phyloP scores from a whole-genome alignment of 2,113 vertebrate genomes.

The Nannobrachium achirus region DNA sequence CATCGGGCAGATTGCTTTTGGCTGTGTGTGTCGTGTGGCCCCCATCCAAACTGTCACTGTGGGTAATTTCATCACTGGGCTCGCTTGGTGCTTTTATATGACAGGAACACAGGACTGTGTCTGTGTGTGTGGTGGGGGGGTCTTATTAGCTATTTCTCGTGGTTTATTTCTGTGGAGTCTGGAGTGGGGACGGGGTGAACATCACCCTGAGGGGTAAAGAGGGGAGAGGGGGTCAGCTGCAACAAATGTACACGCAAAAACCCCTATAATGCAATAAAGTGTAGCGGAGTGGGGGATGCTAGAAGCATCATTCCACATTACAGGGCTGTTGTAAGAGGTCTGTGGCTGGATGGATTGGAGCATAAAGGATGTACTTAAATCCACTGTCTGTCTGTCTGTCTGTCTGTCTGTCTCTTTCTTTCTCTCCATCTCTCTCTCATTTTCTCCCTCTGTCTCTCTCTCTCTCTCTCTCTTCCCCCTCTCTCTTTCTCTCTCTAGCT shows the following conservation, averaged over 20 bases:
- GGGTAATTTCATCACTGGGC: conserved; percentile 57
- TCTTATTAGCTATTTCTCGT: conserved; percentile 14
- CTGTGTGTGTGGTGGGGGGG: not conserved
- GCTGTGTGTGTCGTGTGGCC: conserved; percentile 39
- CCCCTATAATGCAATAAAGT: conserved; percentile 46
- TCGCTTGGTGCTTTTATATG: conserved; percentile 38
- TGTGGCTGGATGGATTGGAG: conserved; percentile 22
- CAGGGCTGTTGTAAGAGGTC: not conserved
- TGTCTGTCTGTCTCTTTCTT: not conserved
- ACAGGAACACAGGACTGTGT: conserved; percentile 17
- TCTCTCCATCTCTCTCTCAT: not conserved
- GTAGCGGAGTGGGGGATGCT: conserved; percentile 30
- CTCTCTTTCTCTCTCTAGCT: not conserved
- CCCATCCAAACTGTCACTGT: conserved; percentile 52
- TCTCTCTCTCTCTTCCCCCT: not conserved
- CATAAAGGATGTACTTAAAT: conserved; percentile 12
- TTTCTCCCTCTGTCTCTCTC: not conserved
- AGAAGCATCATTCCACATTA: conserved; percentile 40
- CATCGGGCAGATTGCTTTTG: conserved; percentile 56
- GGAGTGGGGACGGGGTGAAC: conserved; percentile 16
- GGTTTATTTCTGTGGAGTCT: conserved; percentile 25
- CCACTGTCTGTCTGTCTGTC: not conserved
- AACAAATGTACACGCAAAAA: conserved; percentile 18
- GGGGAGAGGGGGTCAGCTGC: conserved; percentile 20
- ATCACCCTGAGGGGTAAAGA: conserved; percentile 22